These are phyloP conservation scores for Stomatorhinus walkeri DNA, from an alignment of 2,797 vertebrate species.

Conservation along the genomic window DNA sequence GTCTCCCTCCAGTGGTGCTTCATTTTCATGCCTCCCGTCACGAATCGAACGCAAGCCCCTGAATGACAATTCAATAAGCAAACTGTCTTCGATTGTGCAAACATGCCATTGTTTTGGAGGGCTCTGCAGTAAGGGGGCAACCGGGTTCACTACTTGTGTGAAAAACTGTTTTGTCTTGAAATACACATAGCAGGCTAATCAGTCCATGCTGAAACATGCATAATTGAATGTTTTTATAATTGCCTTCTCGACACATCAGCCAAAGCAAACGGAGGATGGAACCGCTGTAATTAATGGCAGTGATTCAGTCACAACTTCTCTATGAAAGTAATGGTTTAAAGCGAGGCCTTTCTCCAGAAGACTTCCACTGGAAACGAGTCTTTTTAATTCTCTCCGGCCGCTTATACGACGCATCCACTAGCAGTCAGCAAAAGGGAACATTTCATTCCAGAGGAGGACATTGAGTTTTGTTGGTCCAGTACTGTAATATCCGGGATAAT, in stretches of 20 bases:
- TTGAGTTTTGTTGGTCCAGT: neutral
- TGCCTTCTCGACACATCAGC: neutral
- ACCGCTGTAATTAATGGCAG: neutral
- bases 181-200: neutral
- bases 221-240: neutral
- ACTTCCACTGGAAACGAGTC: neutral
- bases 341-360: neutral
- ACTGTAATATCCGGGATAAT: neutral
- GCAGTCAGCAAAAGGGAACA: neutral
- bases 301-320: neutral
- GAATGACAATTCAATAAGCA: neutral
- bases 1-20: neutral
- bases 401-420: neutral
- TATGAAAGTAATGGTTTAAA: conserved; percentile 8
- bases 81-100: neutral
- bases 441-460: neutral
- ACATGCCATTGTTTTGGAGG: neutral
- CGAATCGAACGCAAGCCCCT: neutral
- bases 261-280: neutral
- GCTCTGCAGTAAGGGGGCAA: neutral
- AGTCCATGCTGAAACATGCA: neutral
- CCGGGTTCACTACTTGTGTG: too few relatives aligned
- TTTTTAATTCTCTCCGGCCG: neutral
- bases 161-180: neutral
- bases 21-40: neutral